Percentiles rank a stretch among this genome's conserved stretches.
These are phyloP conservation scores for Radopholus similis DNA, from an alignment of 1,140 invertebrate genomes.

Conservation along the genomic window DNA sequence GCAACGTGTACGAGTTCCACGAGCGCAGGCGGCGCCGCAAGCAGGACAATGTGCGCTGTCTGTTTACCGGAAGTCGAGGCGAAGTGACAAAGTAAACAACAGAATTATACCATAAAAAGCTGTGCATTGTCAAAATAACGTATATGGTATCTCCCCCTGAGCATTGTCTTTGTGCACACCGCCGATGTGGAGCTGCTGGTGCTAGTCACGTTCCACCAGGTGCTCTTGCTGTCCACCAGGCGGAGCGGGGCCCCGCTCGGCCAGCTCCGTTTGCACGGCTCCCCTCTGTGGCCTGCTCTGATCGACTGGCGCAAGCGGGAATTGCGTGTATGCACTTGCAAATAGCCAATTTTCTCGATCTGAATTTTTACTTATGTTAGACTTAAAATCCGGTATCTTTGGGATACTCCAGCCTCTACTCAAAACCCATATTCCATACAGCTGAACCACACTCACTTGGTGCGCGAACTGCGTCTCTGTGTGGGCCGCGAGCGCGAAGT, in stretches of 20 bases:
- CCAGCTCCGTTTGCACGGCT: constrained; percentile 29
- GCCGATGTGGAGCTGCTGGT: constrained; percentile 66
- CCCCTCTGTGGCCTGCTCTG: constrained; percentile 3
- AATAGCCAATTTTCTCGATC: too few species aligned
- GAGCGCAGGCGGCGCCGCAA: constrained; percentile 64
- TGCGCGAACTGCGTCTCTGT: constrained; percentile 2
- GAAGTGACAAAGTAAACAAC: constrained; percentile 77
- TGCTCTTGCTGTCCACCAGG: constrained; percentile 53
- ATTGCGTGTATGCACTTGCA: constrained; percentile 2
- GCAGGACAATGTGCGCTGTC: constrained; percentile 48
- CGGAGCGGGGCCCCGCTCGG: constrained; percentile 9
- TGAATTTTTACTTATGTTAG: too few species aligned
- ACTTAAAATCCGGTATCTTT: too few species aligned
- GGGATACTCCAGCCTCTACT: too few species aligned
- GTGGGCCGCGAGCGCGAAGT: constrained; percentile 13
- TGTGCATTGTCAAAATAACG: not conserved
- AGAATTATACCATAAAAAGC: constrained; percentile 68
- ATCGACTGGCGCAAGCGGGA: constrained; percentile 19
- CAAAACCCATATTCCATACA: not conserved
- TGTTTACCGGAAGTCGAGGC: constrained; percentile 73
- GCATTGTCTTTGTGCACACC: constrained; percentile 20
- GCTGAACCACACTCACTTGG: not conserved
- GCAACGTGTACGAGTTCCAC: constrained; percentile 90
- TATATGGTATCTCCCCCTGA: not conserved
- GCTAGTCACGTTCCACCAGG: constrained; percentile 84